Evolutionary conservation across 1,140 invertebrate genomes (phyloP).

Genomic region (Mercenaria mercenaria): DNA sequence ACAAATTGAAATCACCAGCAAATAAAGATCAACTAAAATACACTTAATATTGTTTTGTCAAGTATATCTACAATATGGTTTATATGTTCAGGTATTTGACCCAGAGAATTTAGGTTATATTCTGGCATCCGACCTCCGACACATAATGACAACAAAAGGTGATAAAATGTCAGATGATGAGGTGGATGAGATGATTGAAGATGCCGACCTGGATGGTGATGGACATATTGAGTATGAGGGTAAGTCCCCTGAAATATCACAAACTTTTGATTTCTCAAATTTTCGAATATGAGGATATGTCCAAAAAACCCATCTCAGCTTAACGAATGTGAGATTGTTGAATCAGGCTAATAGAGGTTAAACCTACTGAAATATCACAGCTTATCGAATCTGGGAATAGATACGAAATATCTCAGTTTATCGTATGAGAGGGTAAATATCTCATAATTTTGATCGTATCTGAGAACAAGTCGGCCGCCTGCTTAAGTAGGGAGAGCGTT

Average conservation of each 20-base stretch:
- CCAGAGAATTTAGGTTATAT: constrained; percentile 98
- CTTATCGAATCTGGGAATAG: too few species aligned
- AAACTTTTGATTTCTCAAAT: not conserved
- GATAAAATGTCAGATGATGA: constrained; percentile 94
- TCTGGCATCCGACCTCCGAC: constrained; percentile 97
- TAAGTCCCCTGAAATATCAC: constrained; percentile 22
- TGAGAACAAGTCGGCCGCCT: too few species aligned
- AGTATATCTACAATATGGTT: too few species aligned
- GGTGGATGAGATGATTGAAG: constrained; percentile 88
- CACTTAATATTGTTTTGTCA: too few species aligned
- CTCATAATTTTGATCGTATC: too few species aligned
- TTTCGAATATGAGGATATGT: not conserved
- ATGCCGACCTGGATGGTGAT: constrained; percentile 76
- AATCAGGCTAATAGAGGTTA: too few species aligned
- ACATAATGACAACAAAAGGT: constrained; percentile 97
- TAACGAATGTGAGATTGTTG: not conserved
- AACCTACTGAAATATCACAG: too few species aligned
- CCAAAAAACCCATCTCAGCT: not conserved
- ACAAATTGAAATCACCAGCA: too few species aligned
- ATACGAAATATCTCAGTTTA: too few species aligned
- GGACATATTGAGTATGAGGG: constrained; percentile 77
- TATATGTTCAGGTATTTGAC: constrained; percentile 91
- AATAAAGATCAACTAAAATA: too few species aligned
- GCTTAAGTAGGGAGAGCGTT: too few species aligned
- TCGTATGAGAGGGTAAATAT: too few species aligned